Evolutionary conservation across 2,888 invertebrate species (phyloP), one percentile per base, ranked within the genome.

Genomic region (Caenorhabditis imperialis): DNA sequence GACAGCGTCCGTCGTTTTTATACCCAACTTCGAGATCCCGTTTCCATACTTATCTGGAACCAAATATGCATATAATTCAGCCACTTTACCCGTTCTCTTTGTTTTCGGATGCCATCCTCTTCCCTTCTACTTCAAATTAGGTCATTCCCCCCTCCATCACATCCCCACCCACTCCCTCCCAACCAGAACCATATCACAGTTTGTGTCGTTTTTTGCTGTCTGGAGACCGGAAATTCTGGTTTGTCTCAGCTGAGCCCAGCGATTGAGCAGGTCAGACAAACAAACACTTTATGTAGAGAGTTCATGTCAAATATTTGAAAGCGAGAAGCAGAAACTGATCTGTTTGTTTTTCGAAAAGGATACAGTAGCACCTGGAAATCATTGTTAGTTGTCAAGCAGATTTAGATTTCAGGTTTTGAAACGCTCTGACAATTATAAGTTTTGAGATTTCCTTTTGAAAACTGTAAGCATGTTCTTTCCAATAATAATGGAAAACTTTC

Each of bases 71-170:
- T 37, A 55, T 65, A 65, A 65, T 65, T 65, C 48, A 14, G n/a
- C 65, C 53, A 58, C 69, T 69, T 60, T 69, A 69, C 69, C 69
- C 60, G 58, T 69, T 60, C 33, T 40, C 40, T 38, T 44, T 42
- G 30, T 58, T 58, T 47, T 69, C 40, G 6, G 47, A 50, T 44
- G 40, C 8, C 16, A n/a, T 27, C 30, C 22, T 33, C 44, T 5
- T 5, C 14, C 33, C 50, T 47, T 48, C 50, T n/a, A 40, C 57
- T 51, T 30, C 50, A 22, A 55, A 63, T 54, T 54, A 57, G 55
- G 55, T 42, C 65, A 65, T 40, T 58, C 20, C 48, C 18, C 27
- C 23, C 54, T 42, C 54, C 18, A 10, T 35, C 35, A 14, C 51
- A 18, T 25, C 35, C 35, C 14, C 35, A 23, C 51, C 16, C 51